These are phyloP conservation scores for Aphis craccivora DNA, from an alignment of 1,140 invertebrate genomes.

Conservation along the genomic window DNA sequence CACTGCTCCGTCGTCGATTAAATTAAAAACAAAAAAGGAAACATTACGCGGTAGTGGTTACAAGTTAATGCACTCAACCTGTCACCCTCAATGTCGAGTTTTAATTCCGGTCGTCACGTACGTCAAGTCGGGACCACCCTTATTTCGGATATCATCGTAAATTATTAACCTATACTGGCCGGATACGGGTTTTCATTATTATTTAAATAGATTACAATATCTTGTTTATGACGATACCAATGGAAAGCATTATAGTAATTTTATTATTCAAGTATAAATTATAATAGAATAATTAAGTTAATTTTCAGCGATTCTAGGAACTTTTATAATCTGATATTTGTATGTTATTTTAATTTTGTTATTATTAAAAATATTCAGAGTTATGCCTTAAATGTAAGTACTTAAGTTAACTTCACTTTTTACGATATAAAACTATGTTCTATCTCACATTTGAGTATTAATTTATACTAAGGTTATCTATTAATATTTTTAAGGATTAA, in stretches of 20 bases:
- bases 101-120: slow-evolving; percentile 13
- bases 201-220: slow-evolving; percentile 20
- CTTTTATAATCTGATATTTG: not conserved
- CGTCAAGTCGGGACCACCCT: not conserved
- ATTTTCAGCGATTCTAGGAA: not conserved
- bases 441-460: not conserved
- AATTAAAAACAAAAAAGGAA: slow-evolving; percentile 33
- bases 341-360: not conserved
- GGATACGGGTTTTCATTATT: slow-evolving; percentile 3
- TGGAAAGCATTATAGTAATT: not conserved
- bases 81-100: slow-evolving; percentile 10
- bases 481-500: not conserved
- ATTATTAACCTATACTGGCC: not conserved
- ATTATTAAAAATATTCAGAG: not conserved
- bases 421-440: not conserved
- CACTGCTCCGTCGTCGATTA: not conserved
- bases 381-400: not conserved
- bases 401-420: not conserved
- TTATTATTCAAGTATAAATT: slow-evolving; percentile 18
- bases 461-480: too few species aligned
- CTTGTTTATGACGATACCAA: not conserved
- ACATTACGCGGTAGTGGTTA: slow-evolving; percentile 4
- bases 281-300: not conserved
- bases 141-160: not conserved
- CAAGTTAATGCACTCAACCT: slow-evolving; percentile 47